Percentiles rank a stretch among this genome's conserved stretches.
These are phyloP conservation scores for Cheilinus undulatus DNA, from an alignment of 2,113 vertebrate genomes.

Conservation along the genomic window DNA sequence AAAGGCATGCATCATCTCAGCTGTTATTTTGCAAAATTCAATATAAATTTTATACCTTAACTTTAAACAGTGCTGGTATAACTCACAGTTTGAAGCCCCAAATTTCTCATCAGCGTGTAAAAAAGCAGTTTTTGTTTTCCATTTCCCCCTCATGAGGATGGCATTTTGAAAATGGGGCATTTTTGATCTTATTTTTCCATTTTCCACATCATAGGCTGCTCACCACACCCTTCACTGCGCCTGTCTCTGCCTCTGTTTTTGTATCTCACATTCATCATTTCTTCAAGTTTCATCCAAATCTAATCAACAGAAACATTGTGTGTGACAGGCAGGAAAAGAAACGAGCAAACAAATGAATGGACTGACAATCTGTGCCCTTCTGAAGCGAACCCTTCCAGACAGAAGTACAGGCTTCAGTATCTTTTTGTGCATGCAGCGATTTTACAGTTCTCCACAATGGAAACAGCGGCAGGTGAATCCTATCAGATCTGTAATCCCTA, in stretches of 20 bases:
- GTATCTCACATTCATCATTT: conserved; percentile 35
- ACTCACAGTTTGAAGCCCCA: background rate
- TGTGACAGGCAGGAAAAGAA: conserved; percentile 49
- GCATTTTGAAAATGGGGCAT: conserved; percentile 18
- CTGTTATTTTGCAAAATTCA: no score
- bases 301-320: conserved; percentile 42
- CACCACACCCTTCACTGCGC: conserved; percentile 34
- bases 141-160: background rate
- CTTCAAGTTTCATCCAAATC: conserved; percentile 46
- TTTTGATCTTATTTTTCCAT: conserved; percentile 48
- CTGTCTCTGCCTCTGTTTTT: conserved; percentile 19
- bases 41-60: background rate
- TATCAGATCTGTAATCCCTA: conserved; percentile 32
- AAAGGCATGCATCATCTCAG: no score
- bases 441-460: conserved; percentile 24
- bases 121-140: background rate
- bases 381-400: conserved; percentile 26
- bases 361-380: conserved; percentile 26
- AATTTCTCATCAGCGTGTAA: background rate
- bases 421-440: conserved; percentile 40
- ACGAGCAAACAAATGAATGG: conserved; percentile 38
- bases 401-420: conserved; percentile 2
- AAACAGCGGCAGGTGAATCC: conserved; percentile 29
- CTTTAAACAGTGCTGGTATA: background rate
- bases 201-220: conserved; percentile 60